Percentiles rank a stretch among this genome's conserved stretches.
Conservation (phyloP, 2,113 vertebrate species). For the Echinops telfairi region DNA sequence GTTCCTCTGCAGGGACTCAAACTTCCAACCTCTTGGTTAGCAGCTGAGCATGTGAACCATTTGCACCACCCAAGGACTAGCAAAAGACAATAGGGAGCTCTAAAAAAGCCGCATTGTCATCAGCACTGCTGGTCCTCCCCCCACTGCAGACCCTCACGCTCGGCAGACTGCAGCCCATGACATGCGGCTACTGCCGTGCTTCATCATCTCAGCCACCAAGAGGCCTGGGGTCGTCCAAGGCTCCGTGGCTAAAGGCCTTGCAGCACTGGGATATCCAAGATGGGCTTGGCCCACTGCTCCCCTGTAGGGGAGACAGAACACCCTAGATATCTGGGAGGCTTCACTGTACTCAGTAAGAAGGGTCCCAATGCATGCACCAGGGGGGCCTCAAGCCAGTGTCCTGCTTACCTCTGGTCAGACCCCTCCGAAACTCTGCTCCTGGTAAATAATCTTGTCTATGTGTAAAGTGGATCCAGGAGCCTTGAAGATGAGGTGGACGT, state of each 20-base stretch:
- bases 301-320: background rate
- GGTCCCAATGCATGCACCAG: background rate
- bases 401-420: background rate
- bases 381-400: background rate
- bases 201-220: background rate
- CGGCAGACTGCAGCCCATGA: background rate
- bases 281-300: background rate
- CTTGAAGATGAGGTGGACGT: background rate
- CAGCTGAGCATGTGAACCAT: background rate
- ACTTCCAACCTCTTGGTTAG: background rate
- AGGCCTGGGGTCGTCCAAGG: background rate
- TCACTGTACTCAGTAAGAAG: background rate
- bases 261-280: rapidly evolving
- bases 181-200: background rate
- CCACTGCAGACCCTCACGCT: background rate
- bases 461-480: background rate
- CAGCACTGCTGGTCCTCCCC: background rate
- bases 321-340: background rate
- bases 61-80: background rate
- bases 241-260: background rate
- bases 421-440: background rate
- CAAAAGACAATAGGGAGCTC: background rate
- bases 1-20: background rate
- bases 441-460: slow-evolving; percentile 1
- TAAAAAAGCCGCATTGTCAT: background rate